Conservation (phyloP, 2,113 vertebrate species). For the Cyphomyrus discorhynchus region DNA sequence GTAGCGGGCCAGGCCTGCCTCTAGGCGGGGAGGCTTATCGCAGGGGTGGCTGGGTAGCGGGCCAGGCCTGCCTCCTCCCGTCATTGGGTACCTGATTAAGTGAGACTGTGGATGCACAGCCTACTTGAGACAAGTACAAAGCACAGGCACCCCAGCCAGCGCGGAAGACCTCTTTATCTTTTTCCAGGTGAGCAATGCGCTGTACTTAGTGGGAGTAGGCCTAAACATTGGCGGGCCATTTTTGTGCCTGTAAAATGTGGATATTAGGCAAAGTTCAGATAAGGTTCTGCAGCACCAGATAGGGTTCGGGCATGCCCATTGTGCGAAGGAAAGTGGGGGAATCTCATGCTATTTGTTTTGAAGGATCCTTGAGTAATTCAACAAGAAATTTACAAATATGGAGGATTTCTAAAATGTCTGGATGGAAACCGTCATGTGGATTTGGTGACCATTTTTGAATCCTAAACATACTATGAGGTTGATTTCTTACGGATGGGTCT, state of each 20-base stretch:
- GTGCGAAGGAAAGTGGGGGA: neutral
- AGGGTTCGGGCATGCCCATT: neutral
- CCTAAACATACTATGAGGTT: neutral
- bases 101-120: slow-evolving; percentile 36
- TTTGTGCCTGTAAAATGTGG: neutral
- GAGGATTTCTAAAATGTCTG: neutral
- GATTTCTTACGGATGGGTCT: neutral
- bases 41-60: neutral
- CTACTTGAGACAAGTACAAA: slow-evolving; percentile 49
- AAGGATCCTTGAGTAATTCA: neutral
- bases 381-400: neutral
- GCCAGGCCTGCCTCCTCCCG: slow-evolving; percentile 34
- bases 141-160: slow-evolving; percentile 2
- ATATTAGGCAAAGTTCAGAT: slow-evolving; percentile 28
- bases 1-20: slow-evolving; percentile 15
- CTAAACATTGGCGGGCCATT: neutral
- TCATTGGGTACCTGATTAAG: slow-evolving; percentile 54
- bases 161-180: neutral
- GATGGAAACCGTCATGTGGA: neutral
- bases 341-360: neutral
- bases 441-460: neutral
- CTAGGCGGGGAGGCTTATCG: neutral
- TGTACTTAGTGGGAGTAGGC: neutral
- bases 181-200: neutral
- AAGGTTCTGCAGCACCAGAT: slow-evolving; percentile 34